Percentiles rank a stretch among this genome's conserved stretches.
Conservation (phyloP, 2,113 vertebrate species). For the Octodon degus region DNA sequence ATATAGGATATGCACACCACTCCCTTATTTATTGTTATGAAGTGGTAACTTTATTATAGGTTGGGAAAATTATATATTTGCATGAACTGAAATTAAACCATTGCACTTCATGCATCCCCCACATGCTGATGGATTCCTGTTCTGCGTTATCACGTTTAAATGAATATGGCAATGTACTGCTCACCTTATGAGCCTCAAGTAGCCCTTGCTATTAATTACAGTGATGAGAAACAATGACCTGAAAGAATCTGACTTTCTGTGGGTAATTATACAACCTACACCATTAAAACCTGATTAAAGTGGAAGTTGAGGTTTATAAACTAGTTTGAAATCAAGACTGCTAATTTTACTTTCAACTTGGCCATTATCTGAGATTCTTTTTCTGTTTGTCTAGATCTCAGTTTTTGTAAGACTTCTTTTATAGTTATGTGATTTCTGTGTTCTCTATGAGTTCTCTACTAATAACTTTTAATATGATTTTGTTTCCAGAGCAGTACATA, state of each 20-base stretch:
- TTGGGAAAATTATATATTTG: conserved; percentile 16
- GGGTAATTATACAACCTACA: not conserved
- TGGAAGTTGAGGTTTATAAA: not conserved
- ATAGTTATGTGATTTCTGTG: not conserved
- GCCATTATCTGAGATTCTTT: conserved; percentile 24
- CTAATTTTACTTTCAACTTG: not conserved
- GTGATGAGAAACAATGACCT: not conserved
- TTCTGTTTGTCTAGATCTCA: not conserved
- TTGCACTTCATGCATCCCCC: not conserved
- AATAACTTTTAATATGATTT: conserved; percentile 1
- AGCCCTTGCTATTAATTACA: not conserved
- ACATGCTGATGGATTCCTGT: not conserved
- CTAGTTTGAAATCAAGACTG: conserved; percentile 20
- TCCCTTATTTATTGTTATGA: conserved; percentile 27
- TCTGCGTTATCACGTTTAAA: not conserved
- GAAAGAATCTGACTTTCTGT: not conserved
- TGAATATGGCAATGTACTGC: conserved; percentile 18
- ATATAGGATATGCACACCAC: not conserved
- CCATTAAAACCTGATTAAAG: conserved; percentile 4
- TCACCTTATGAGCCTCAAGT: not conserved
- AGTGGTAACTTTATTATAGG: not conserved
- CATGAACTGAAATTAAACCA: conserved; percentile 43
- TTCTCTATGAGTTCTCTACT: not conserved
- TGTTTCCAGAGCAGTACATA: conserved; percentile 44
- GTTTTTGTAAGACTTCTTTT: not conserved